phyloP scores from a whole-genome alignment of 2,888 invertebrate species.

The Carpatolechia fugitivella region DNA sequence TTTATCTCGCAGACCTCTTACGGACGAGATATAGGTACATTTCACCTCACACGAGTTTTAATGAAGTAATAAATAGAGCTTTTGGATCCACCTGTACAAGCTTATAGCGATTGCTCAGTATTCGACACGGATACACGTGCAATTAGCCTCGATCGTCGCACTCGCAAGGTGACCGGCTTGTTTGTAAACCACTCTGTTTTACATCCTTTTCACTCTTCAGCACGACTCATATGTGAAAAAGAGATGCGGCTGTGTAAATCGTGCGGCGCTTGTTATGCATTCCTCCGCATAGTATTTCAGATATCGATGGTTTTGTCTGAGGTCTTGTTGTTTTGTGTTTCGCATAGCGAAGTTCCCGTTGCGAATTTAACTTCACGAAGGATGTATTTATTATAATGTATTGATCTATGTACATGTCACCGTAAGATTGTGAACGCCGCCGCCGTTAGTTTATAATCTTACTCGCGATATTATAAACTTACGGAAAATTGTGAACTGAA shows the following conservation, averaged over 20 bases:
- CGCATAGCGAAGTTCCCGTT: slow-evolving; percentile 10
- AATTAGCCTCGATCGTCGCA: slow-evolving; percentile 29
- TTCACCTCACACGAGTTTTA: no score
- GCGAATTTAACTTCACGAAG: slow-evolving; percentile 6
- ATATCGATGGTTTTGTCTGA: slow-evolving; percentile 15
- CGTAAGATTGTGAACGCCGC: no score
- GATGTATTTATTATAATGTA: no score
- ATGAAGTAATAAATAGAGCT: no score
- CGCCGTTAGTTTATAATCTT: no score
- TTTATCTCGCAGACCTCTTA: no score
- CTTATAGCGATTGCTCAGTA: slow-evolving; percentile 11
- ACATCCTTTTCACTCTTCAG: slow-evolving; percentile 10
- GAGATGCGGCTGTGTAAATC: slow-evolving; percentile 28
- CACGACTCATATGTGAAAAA: slow-evolving; percentile 5
- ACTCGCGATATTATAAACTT: no score
- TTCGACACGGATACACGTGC: slow-evolving; percentile 22
- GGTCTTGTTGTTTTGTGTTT: slow-evolving; percentile 12
- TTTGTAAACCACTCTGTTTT: slow-evolving; percentile 10
- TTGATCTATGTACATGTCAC: no score
- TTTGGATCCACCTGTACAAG: slow-evolving; percentile 1
- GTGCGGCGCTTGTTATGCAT: slow-evolving; percentile 29
- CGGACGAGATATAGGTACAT: no score
- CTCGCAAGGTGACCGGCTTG: slow-evolving; percentile 24
- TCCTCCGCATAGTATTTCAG: slow-evolving; percentile 21
- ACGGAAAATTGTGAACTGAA: no score